phyloP scores from a whole-genome alignment of 1,140 invertebrate species.

The Akabosia matsudoensis region DNA sequence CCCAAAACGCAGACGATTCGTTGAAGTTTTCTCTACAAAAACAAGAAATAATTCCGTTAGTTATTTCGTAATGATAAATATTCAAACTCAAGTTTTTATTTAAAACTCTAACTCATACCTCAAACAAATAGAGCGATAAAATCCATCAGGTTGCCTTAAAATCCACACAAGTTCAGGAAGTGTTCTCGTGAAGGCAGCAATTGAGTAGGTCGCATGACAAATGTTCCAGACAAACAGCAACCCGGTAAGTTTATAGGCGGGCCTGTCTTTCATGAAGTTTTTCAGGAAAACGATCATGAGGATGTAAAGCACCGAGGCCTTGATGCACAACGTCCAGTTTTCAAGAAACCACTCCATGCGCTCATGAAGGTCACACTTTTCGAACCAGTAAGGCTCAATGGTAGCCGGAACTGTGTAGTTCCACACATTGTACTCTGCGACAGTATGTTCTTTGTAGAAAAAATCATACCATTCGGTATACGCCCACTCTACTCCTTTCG shows the following conservation, averaged over 20 bases:
- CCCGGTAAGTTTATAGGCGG: conserved; percentile 78
- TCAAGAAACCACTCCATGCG: conserved; percentile 80
- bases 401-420: conserved; percentile 14
- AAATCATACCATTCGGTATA: neutral
- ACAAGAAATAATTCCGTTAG: neutral
- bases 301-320: conserved; percentile 86
- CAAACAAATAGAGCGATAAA: conserved; percentile 90
- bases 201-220: conserved; percentile 84
- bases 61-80: neutral
- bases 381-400: neutral
- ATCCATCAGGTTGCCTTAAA: conserved; percentile 72
- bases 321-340: conserved; percentile 91
- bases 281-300: conserved; percentile 87
- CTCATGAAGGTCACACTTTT: neutral
- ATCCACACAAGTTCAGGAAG: conserved; percentile 82
- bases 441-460: neutral
- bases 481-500: neutral
- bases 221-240: conserved; percentile 88
- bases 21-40: conserved; percentile 8
- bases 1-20: conserved; percentile 3
- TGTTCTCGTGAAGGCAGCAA: conserved; percentile 81
- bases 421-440: neutral
- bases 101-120: conserved; percentile 53
- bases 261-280: conserved; percentile 83
- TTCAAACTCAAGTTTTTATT: neutral